Evolutionary conservation across 2,113 vertebrate species (phyloP).

Genomic region (Lasiurus borealis): DNA sequence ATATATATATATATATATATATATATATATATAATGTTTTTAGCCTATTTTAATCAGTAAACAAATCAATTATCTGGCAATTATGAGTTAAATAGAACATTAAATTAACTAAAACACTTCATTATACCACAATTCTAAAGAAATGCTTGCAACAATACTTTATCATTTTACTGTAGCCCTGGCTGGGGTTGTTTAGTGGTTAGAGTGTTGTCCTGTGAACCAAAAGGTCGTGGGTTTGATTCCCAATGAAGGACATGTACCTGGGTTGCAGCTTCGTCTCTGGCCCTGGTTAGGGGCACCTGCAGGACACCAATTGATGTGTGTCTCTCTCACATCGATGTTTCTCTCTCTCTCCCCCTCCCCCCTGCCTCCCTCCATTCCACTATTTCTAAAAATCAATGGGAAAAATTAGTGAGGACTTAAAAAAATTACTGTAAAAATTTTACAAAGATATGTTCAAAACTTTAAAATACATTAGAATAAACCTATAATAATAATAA

Average conservation of each 20-base stretch:
- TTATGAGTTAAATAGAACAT: slow-evolving; percentile 33
- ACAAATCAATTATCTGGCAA: slow-evolving; percentile 30
- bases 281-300: too few species aligned
- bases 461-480: slow-evolving; percentile 40
- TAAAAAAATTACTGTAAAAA: not conserved
- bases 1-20: too few species aligned
- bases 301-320: too few species aligned
- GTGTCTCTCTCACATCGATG: too few species aligned
- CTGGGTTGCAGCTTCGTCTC: too few species aligned
- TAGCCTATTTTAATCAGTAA: slow-evolving; percentile 17
- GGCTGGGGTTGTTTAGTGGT: not conserved
- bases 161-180: not conserved
- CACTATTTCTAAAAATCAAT: too few species aligned
- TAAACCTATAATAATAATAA: not conserved
- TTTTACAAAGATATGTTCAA: not conserved
- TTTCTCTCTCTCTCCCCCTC: too few species aligned
- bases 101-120: slow-evolving; percentile 21
- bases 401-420: too few species aligned
- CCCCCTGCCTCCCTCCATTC: too few species aligned
- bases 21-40: not conserved
- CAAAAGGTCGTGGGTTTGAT: too few species aligned
- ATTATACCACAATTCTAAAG: slow-evolving; percentile 38
- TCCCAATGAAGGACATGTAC: too few species aligned
- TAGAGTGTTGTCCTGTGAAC: too few species aligned
- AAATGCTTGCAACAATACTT: not conserved